These are phyloP conservation scores for Diglossa brunneiventris DNA, from an alignment of 2,113 vertebrate genomes.

Conservation along the genomic window DNA sequence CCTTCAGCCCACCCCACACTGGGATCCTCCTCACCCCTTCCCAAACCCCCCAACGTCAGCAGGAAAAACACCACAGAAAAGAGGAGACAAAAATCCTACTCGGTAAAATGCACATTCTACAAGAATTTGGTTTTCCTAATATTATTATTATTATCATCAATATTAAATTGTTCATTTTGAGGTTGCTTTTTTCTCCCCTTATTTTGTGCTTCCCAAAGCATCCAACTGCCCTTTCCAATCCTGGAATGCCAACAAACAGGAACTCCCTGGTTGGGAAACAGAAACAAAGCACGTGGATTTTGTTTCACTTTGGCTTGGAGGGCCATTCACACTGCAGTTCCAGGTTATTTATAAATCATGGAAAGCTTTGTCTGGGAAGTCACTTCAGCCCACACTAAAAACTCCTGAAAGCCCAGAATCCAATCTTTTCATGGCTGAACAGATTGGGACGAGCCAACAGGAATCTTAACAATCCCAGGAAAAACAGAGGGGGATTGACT, in stretches of 20 bases:
- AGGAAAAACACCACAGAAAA: rapidly evolving
- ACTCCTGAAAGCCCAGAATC: not conserved
- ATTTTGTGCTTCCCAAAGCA: not conserved
- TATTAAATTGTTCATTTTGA: not conserved
- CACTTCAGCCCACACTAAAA: not conserved
- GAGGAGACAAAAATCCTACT: not conserved
- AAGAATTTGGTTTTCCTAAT: not conserved
- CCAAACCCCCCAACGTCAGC: rapidly evolving
- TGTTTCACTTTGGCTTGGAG: not conserved
- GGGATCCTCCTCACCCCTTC: not conserved
- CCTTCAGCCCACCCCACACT: not conserved
- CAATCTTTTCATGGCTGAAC: not conserved
- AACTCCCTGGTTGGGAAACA: not conserved
- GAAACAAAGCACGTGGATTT: not conserved
- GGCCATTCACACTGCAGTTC: not conserved
- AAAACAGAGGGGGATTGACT: not conserved
- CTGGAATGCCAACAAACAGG: not conserved
- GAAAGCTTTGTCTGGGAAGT: not conserved
- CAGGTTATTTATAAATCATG: not conserved
- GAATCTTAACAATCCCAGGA: not conserved
- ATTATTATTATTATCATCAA: not conserved
- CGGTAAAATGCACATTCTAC: rapidly evolving
- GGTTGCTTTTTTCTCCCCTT: rapidly evolving
- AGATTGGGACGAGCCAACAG: not conserved
- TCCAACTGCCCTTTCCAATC: not conserved